Percentiles rank a stretch among this genome's conserved stretches.
Conservation (phyloP, 2,888 invertebrate species). For the Sesia bembeciformis region DNA sequence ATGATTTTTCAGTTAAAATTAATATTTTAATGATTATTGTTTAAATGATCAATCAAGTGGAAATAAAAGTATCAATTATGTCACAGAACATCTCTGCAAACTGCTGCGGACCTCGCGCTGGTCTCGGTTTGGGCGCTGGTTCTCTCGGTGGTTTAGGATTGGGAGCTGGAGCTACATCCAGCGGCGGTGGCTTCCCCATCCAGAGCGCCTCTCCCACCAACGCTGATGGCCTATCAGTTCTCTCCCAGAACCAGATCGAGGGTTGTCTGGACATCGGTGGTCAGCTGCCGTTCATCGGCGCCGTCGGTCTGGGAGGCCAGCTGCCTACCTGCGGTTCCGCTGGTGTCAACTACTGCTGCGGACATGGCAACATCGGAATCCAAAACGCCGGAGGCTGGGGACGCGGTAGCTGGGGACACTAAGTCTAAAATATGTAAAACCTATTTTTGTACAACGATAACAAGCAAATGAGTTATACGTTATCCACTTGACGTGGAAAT, state of each 20-base stretch:
- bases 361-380: conserved; percentile 20
- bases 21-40: too few species aligned
- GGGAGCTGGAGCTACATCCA: conserved; percentile 12
- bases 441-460: too few species aligned
- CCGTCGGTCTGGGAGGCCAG: conserved; percentile 25
- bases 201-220: conserved; percentile 26
- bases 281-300: conserved; percentile 33
- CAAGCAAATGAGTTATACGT: too few species aligned
- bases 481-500: too few species aligned
- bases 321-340: conserved; percentile 26
- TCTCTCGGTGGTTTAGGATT: neutral
- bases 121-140: neutral
- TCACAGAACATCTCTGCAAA: neutral
- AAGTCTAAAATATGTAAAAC: too few species aligned
- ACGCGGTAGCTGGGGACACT: neutral
- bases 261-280: conserved; percentile 26
- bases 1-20: neutral
- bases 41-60: too few species aligned
- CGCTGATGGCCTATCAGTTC: conserved; percentile 26
- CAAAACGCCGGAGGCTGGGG: neutral
- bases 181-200: conserved; percentile 25
- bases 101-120: neutral
- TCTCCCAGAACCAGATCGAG: conserved; percentile 28
- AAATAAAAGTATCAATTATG: too few species aligned
- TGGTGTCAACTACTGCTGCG: conserved; percentile 20